Evolutionary conservation across 2,113 vertebrate species (phyloP).

Genomic region (Marmota flaviventris): DNA sequence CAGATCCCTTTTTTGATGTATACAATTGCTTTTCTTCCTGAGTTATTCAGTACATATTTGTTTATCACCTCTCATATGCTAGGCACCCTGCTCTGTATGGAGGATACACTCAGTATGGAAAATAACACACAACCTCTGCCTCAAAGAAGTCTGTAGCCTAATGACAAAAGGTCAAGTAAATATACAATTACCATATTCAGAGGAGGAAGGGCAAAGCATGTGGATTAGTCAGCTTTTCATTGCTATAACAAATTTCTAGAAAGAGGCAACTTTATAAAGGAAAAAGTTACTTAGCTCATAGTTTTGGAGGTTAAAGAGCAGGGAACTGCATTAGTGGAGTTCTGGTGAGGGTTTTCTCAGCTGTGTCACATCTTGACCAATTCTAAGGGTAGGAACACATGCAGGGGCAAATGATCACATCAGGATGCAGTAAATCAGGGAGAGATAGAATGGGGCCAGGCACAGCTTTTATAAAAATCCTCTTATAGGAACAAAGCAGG

Average conservation of each 20-base stretch:
- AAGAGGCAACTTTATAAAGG: background rate
- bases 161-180: background rate
- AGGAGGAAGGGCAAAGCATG: background rate
- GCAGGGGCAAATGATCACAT: background rate
- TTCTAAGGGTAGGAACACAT: background rate
- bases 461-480: background rate
- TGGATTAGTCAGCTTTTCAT: background rate
- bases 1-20: background rate
- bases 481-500: background rate
- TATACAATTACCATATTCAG: background rate
- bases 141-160: background rate
- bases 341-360: no score
- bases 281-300: background rate
- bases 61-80: background rate
- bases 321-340: fast-evolving
- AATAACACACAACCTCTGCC: background rate
- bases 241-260: background rate
- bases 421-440: background rate
- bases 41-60: background rate
- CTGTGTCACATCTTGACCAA: background rate
- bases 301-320: background rate
- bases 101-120: background rate
- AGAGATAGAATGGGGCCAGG: background rate
- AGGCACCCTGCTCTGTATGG: background rate
- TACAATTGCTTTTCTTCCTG: background rate